These are phyloP conservation scores for Nemapogon koenigi DNA, from an alignment of 2,888 invertebrate genomes.

Conservation along the genomic window DNA sequence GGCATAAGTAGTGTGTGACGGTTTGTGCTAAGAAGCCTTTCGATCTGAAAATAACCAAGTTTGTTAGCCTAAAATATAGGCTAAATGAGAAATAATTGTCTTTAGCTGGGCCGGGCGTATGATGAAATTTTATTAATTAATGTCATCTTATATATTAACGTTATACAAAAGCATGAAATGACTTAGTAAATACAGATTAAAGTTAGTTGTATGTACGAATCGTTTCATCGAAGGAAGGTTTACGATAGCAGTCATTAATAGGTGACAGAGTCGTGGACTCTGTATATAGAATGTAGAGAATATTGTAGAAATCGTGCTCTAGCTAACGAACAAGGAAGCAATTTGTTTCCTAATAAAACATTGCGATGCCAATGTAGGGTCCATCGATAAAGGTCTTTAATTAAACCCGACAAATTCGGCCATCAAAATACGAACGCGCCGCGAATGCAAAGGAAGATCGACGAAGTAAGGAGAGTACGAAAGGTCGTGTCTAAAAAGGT, in stretches of 20 bases:
- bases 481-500: conserved; percentile 13
- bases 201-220: neutral
- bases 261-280: conserved; percentile 8
- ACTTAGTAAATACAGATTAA: neutral
- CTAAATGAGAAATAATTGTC: too few species aligned
- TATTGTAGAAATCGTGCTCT: conserved; percentile 7
- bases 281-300: too few species aligned
- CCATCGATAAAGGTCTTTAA: conserved; percentile 21
- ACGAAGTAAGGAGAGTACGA: conserved; percentile 16
- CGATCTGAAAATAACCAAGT: too few species aligned
- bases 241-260: conserved; percentile 7
- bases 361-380: conserved; percentile 15
- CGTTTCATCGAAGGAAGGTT: neutral
- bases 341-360: conserved; percentile 17
- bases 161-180: too few species aligned
- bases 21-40: too few species aligned
- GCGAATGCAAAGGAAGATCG: conserved; percentile 21
- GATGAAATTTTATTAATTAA: too few species aligned
- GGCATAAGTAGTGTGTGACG: too few species aligned
- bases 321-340: conserved; percentile 15
- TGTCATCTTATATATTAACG: too few species aligned
- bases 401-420: conserved; percentile 23
- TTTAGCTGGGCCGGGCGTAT: too few species aligned
- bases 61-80: too few species aligned
- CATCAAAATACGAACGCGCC: conserved; percentile 17